Conservation (phyloP, 2,888 invertebrate genomes). For the Blastobasis adustella region DNA sequence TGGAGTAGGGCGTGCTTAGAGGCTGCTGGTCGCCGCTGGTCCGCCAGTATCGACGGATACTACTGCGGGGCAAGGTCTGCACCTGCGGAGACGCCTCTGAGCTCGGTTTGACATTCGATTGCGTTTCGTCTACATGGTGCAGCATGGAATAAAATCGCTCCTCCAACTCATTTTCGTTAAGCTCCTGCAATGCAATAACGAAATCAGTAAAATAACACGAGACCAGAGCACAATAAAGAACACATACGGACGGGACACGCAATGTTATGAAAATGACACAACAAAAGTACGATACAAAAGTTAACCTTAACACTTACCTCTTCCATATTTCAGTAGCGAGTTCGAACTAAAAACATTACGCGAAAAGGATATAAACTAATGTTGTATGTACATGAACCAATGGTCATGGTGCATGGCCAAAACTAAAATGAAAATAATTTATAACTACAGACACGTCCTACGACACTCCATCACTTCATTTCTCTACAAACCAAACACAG, state of each 20-base stretch:
- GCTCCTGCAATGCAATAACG: constrained; percentile 54
- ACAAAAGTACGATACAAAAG: constrained; percentile 53
- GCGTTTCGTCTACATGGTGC: constrained; percentile 59
- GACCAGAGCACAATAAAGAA: constrained; percentile 12
- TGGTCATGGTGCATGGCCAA: constrained; percentile 50
- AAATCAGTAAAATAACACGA: constrained; percentile 26
- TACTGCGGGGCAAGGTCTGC: constrained; percentile 41
- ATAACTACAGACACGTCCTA: constrained; percentile 55
- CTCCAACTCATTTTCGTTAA: constrained; percentile 67
- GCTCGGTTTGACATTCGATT: constrained; percentile 33
- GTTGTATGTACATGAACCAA: constrained; percentile 44
- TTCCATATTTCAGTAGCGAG: constrained; percentile 62
- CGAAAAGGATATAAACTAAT: constrained; percentile 66
- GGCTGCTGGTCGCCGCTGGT: constrained; percentile 33
- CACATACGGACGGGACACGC: constrained; percentile 16
- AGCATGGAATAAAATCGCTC: constrained; percentile 65
- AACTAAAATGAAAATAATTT: constrained; percentile 47
- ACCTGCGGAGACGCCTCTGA: constrained; percentile 9
- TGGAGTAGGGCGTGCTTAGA: constrained; percentile 10
- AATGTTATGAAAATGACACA: constrained; percentile 25
- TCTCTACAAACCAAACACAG: constrained; percentile 33
- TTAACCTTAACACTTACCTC: constrained; percentile 55
- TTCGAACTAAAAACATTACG: constrained; percentile 53
- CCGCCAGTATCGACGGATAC: constrained; percentile 59
- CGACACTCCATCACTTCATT: constrained; percentile 43